Conservation (phyloP, 2,888 invertebrate genomes). For the Celastrina argiolus region DNA sequence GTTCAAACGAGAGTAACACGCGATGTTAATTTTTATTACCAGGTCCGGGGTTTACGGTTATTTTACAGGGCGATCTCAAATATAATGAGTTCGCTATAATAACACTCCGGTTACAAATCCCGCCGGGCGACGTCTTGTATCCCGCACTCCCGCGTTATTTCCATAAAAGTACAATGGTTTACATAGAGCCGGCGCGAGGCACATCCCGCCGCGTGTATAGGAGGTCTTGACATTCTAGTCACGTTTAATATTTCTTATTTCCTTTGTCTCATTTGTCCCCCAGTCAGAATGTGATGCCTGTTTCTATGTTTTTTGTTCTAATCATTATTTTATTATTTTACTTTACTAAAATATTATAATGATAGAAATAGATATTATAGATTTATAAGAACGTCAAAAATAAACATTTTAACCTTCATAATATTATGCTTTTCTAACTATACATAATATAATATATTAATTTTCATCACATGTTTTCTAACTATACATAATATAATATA, state of each 20-base stretch:
- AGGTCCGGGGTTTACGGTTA: conserved; percentile 1
- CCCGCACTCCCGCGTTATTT: conserved; percentile 49
- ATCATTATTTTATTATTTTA: conserved; percentile 35
- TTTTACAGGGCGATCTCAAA: conserved; percentile 21
- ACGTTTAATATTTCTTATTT: conserved; percentile 77
- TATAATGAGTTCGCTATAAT: conserved; percentile 34
- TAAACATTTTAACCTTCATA: too few relatives aligned
- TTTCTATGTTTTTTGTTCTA: conserved; percentile 55
- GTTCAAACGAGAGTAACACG: neutral
- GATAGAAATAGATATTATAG: too few relatives aligned
- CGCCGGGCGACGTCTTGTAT: conserved; percentile 39
- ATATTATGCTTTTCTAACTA: too few relatives aligned
- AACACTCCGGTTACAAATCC: conserved; percentile 43
- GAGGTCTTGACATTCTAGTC: conserved; percentile 64
- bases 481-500: too few relatives aligned
- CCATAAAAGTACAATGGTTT: conserved; percentile 58
- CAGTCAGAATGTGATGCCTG: conserved; percentile 60
- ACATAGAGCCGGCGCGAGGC: conserved; percentile 47
- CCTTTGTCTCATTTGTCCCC: conserved; percentile 72
- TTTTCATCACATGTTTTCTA: too few relatives aligned
- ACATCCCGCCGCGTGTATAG: conserved; percentile 55
- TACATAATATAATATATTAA: too few relatives aligned
- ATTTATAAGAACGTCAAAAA: too few relatives aligned
- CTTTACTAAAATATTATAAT: too few relatives aligned
- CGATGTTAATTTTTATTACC: neutral